Percentiles rank a stretch among this genome's conserved stretches.
Conservation (phyloP, 2,113 vertebrate species). For the Chelonoidis abingdonii region DNA sequence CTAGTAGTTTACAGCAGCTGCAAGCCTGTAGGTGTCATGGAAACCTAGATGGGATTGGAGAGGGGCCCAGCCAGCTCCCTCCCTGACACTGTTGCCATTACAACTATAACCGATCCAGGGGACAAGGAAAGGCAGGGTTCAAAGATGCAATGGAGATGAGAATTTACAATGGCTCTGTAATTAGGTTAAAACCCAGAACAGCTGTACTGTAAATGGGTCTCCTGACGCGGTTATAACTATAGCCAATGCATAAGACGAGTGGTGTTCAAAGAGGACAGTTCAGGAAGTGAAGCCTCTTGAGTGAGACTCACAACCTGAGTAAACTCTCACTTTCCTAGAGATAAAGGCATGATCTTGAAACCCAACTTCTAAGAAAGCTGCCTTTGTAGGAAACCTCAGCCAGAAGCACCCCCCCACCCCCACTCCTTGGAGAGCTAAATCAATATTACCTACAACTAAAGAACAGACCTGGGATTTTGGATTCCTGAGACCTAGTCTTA, state of each 20-base stretch:
- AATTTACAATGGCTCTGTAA: background rate
- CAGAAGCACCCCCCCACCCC: background rate
- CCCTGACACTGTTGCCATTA: background rate
- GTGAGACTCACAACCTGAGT: background rate
- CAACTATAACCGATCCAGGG: background rate
- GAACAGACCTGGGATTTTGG: background rate
- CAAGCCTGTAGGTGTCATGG: background rate
- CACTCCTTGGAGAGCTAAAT: background rate
- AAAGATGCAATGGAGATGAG: background rate
- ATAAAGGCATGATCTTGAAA: background rate
- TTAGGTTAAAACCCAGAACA: background rate
- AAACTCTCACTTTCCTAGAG: background rate
- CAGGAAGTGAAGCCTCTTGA: background rate
- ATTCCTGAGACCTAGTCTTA: accelerated
- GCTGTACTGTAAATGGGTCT: no score
- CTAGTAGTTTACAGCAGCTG: background rate
- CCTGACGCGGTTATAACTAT: background rate
- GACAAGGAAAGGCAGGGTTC: background rate
- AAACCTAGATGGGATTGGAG: background rate
- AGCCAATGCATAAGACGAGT: no score
- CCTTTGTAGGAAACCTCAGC: background rate
- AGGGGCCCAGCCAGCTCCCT: background rate
- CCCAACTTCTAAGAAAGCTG: background rate
- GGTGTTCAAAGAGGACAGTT: background rate
- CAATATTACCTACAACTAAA: background rate